Evolutionary conservation across 30 jellyfish, hydroid and myxozoan species (phyloP).

Genomic region (Chrysaora quinquecirrha): DNA sequence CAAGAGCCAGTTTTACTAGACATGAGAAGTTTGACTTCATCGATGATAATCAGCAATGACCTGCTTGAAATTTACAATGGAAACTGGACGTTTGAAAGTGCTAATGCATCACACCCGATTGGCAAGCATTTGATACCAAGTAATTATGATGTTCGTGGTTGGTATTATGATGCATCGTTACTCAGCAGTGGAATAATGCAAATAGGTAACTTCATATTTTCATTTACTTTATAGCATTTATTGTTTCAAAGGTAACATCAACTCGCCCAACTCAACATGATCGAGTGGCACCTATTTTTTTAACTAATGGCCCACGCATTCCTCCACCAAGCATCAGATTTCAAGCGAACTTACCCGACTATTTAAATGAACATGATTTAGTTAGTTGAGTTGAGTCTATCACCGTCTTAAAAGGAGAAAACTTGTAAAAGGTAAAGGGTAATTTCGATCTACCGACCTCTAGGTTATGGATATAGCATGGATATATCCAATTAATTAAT

Average conservation of each 20-base stretch:
- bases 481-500: too few species aligned
- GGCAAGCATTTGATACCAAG: not conserved
- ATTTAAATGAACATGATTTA: too few species aligned
- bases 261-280: too few species aligned
- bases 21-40: slow-evolving; percentile 31
- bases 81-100: slow-evolving; percentile 86
- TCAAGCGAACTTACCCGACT: too few species aligned
- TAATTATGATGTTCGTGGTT: slow-evolving; percentile 36
- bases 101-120: slow-evolving; percentile 55
- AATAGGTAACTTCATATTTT: slow-evolving; percentile 64
- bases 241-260: not conserved
- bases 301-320: too few species aligned
- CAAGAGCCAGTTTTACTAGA: slow-evolving; percentile 11
- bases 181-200: slow-evolving; percentile 88
- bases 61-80: slow-evolving; percentile 66
- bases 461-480: too few species aligned
- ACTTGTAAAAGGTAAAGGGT: too few species aligned
- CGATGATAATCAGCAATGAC: slow-evolving; percentile 65
- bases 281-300: too few species aligned
- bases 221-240: not conserved
- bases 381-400: too few species aligned
- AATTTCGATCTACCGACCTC: too few species aligned
- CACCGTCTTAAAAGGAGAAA: too few species aligned
- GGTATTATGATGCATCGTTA: slow-evolving; percentile 88
- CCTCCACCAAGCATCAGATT: too few species aligned